These are phyloP conservation scores for Butorides virescens DNA, from an alignment of 2,113 vertebrate species.

Conservation along the genomic window DNA sequence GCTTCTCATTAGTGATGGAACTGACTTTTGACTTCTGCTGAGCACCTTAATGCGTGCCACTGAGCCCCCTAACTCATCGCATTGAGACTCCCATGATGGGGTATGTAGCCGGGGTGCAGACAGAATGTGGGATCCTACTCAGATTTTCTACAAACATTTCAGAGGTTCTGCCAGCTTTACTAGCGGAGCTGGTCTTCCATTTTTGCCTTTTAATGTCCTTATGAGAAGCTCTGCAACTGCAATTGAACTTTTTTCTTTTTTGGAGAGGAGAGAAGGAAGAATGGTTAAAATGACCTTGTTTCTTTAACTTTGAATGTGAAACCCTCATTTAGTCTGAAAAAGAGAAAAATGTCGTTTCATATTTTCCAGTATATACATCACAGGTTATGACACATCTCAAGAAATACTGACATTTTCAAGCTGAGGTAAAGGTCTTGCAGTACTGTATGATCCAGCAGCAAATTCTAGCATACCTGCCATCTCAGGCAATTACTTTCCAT, in stretches of 20 bases:
- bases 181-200: neutral
- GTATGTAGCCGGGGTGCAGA: neutral
- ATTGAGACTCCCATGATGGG: accelerated
- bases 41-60: accelerated
- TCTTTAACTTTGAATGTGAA: neutral
- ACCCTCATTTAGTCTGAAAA: neutral
- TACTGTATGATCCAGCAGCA: neutral
- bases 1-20: neutral
- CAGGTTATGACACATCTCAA: neutral
- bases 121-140: neutral
- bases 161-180: neutral
- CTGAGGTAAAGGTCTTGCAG: neutral
- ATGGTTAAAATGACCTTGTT: neutral
- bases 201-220: neutral
- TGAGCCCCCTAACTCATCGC: neutral
- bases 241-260: neutral
- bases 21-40: neutral
- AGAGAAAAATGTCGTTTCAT: neutral
- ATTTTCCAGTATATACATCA: neutral
- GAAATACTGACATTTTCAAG: neutral
- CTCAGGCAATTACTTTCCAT: neutral
- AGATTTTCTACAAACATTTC: neutral
- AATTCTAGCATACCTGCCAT: neutral
- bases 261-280: neutral
- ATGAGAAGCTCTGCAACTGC: neutral